phyloP scores from a whole-genome alignment of 2,888 invertebrate genomes.

The Ochlodes sylvanus region DNA sequence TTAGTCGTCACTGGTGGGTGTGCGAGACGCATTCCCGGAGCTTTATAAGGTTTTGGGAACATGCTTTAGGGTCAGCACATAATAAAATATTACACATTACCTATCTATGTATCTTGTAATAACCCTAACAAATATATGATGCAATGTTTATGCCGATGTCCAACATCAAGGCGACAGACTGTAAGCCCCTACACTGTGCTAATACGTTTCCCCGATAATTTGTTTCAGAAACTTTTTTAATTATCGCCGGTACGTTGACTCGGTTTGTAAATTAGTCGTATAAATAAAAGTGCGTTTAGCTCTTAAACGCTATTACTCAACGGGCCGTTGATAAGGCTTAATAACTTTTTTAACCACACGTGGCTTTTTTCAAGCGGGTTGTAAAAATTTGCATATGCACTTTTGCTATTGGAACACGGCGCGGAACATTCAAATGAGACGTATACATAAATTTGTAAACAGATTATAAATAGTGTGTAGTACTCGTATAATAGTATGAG shows the following conservation, averaged over 20 bases:
- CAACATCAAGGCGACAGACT: not conserved
- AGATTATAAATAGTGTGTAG: slow-evolving; percentile 29
- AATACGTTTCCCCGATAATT: slow-evolving; percentile 32
- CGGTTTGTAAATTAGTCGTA: slow-evolving; percentile 31
- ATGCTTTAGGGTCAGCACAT: too few species aligned
- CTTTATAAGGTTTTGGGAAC: not conserved
- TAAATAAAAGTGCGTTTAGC: slow-evolving; percentile 32
- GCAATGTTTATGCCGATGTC: not conserved
- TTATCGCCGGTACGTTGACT: slow-evolving; percentile 31
- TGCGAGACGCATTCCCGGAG: not conserved
- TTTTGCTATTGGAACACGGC: slow-evolving; percentile 30
- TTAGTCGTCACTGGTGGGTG: not conserved
- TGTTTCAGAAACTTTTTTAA: slow-evolving; percentile 38
- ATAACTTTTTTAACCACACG: slow-evolving; percentile 33
- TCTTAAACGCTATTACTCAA: slow-evolving; percentile 20
- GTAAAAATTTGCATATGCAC: slow-evolving; percentile 36
- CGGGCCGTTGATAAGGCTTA: slow-evolving; percentile 29
- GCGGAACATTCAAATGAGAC: slow-evolving; percentile 38
- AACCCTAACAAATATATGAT: not conserved
- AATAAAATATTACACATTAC: too few species aligned
- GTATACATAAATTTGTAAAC: slow-evolving; percentile 34
- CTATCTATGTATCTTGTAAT: not conserved
- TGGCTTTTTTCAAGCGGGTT: slow-evolving; percentile 29
- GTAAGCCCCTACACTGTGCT: not conserved
- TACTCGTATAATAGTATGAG: slow-evolving; percentile 31